phyloP scores from a whole-genome alignment of 2,888 invertebrate genomes.

The Caenorhabditis macrosperma region DNA sequence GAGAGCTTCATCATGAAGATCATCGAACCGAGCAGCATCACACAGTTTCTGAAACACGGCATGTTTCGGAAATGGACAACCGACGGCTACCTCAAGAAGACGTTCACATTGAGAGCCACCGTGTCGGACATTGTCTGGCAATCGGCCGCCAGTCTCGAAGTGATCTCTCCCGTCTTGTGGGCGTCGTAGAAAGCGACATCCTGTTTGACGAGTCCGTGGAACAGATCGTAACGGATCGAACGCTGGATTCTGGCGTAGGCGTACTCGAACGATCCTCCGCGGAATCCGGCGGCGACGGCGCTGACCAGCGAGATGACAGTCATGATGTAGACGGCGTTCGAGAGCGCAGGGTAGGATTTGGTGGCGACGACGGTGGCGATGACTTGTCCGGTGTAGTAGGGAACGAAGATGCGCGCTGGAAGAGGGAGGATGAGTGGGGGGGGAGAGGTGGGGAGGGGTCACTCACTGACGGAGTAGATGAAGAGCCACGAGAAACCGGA shows the following conservation, averaged over 20 bases:
- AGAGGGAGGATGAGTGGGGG: not conserved
- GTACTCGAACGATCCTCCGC: constrained; percentile 81
- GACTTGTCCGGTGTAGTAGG: constrained; percentile 81
- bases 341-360: constrained; percentile 80
- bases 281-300: constrained; percentile 80
- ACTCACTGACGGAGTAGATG: constrained; percentile 78
- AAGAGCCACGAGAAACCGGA: constrained; percentile 79
- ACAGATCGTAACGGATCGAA: constrained; percentile 80
- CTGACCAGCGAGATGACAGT: constrained; percentile 78
- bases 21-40: constrained; percentile 81
- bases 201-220: constrained; percentile 80
- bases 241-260: constrained; percentile 80
- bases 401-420: constrained; percentile 81
- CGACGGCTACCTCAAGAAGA: constrained; percentile 77
- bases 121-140: constrained; percentile 82
- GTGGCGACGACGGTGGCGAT: constrained; percentile 81
- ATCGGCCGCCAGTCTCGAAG: constrained; percentile 81
- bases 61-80: not conserved
- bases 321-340: constrained; percentile 77
- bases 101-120: constrained; percentile 81
- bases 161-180: constrained; percentile 81
- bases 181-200: constrained; percentile 81
- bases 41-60: constrained; percentile 75
- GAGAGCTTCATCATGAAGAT: constrained; percentile 82
- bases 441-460: not conserved